Conservation (phyloP, 2,113 vertebrate genomes). For the Gymnogyps californianus region DNA sequence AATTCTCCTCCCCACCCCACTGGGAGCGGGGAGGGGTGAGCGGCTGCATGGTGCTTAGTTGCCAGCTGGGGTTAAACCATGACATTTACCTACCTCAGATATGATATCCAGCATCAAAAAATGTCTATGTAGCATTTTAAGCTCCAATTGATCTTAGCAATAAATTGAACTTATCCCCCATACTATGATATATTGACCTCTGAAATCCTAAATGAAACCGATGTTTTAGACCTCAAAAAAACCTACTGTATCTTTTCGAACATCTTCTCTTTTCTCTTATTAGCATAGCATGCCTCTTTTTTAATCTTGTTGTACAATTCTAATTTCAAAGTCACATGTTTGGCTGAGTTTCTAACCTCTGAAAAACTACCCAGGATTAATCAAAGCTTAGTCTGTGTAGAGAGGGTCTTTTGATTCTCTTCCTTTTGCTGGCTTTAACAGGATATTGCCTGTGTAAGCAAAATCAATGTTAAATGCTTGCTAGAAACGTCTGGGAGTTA, state of each 20-base stretch:
- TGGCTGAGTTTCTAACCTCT: not conserved
- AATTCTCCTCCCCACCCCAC: no score
- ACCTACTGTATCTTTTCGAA: not conserved
- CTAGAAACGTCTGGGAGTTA: not conserved
- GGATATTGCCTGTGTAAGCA: not conserved
- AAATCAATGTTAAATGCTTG: not conserved
- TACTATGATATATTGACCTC: not conserved
- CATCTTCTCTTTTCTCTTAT: not conserved
- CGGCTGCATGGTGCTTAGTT: no score
- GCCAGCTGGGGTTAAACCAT: no score
- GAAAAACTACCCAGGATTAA: not conserved
- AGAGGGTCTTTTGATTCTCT: constrained; percentile 9
- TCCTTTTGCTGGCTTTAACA: not conserved
- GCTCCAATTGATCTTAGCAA: not conserved
- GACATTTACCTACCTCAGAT: not conserved
- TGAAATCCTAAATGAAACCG: not conserved
- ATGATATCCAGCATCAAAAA: not conserved
- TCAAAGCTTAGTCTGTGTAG: not conserved
- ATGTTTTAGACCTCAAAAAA: not conserved
- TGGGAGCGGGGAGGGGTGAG: no score
- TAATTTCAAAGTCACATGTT: constrained; percentile 2
- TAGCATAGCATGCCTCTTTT: not conserved
- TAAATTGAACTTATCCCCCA: not conserved
- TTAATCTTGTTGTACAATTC: not conserved
- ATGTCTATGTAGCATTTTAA: not conserved